These are phyloP conservation scores for Aurelia sp. DNA, from an alignment of 30 jellyfish, hydroid and myxozoan species.

Conservation along the genomic window DNA sequence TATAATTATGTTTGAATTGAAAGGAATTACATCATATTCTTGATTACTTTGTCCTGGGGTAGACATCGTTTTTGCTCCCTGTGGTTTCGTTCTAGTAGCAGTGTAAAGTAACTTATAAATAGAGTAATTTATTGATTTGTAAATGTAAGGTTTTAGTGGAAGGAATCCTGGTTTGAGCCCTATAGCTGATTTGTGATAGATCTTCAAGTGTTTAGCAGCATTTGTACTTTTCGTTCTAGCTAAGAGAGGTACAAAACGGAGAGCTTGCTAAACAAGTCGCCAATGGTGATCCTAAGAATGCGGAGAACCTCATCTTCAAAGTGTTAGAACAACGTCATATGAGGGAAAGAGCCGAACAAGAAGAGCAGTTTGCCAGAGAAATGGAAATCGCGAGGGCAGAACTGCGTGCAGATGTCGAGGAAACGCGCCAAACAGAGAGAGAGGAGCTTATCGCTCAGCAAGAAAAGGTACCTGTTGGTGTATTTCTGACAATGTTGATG, in stretches of 20 bases:
- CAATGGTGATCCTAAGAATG: conserved; percentile 67
- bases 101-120: no score
- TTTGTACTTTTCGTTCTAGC: conserved; percentile 37
- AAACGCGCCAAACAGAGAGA: conserved; percentile 71
- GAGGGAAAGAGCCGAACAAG: conserved; percentile 95
- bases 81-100: no score
- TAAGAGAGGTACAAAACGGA: conserved; percentile 81
- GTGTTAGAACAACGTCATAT: conserved; percentile 95
- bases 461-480: conserved; percentile 69
- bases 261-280: conserved; percentile 68
- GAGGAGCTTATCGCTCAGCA: conserved; percentile 84
- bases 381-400: conserved; percentile 77
- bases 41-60: neutral
- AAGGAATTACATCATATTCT: neutral
- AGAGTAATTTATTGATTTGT: no score
- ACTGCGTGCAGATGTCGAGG: conserved; percentile 69
- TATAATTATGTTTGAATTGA: no score
- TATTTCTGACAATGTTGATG: neutral
- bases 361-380: conserved; percentile 82
- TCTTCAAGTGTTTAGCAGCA: neutral
- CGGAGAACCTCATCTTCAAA: conserved; percentile 81
- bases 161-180: no score
- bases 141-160: no score
- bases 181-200: no score
- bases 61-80: no score